Base-by-base conservation (phyloP, 2,113 vertebrate genomes). In the Opisthocomus hoazin region DNA sequence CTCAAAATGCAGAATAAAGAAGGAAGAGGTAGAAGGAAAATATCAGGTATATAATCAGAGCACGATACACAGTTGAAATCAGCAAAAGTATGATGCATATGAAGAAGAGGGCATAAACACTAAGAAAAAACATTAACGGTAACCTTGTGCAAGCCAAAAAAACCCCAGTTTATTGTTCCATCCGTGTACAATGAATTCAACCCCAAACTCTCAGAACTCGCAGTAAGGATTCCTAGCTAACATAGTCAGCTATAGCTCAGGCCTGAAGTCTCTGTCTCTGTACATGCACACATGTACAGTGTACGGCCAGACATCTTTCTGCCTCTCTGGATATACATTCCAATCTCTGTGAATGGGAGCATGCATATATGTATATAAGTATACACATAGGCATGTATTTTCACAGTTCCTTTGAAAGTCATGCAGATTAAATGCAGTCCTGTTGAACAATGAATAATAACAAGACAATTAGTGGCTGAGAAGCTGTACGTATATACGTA, bases 251-350 rank as follows among this genome's bases (percentile, higher is more conserved):
- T 57, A n/a, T 5, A 71, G 41, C 23, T 92, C 41, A 21, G 24
- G 43, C 27, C 15, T 68, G 34, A 26, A 2, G 3, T 19, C 37
- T 73, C n/a, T 56, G 15, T 34, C 51, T 71, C 58, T 56, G 5
- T 14, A 50, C 56, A 27, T 6, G 5, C n/a, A 75, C 26, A 32
- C 3, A 10, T 1, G 0, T 57, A 21, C 2, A 1, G 12, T 46
- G 16, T n/a, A 22, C 29, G 29, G 63, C 8, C 68, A 61, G 68
- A 53, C 18, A 73, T 14, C 34, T 18, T 80, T 64, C 79, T 80
- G 18, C 27, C 54, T 66, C 56, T 60, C 17, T 26, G 29, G 65
- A 61, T 18, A 89, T 5, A 43, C 13, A 30, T 4, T 56, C 13
- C 8, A 50, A 23, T 5, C 26, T 63, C 82, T 76, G 21, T 46